Conservation (phyloP, 2,797 vertebrate species). For the Eleutherodactylus coqui region DNA sequence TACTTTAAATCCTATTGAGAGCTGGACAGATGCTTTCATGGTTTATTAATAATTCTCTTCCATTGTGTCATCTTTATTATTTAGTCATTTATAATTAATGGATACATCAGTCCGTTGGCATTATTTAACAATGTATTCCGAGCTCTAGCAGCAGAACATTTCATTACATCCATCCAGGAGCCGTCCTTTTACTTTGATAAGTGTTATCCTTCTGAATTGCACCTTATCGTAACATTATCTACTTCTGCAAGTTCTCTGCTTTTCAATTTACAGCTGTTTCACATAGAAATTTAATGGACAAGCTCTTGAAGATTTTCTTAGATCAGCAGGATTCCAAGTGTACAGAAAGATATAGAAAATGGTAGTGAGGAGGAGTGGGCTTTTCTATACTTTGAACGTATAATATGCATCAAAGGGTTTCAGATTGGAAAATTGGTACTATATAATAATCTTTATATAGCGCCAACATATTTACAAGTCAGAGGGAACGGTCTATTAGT, state of each 20-base stretch:
- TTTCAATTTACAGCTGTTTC: conserved; percentile 29
- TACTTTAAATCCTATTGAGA: too few species aligned
- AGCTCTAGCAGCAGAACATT: background rate
- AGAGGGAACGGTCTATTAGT: too few species aligned
- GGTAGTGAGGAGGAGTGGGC: background rate
- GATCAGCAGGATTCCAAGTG: conserved; percentile 29
- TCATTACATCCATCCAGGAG: background rate
- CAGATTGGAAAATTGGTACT: background rate
- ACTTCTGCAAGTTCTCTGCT: background rate
- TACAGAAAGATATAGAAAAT: background rate
- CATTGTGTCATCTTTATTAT: too few species aligned
- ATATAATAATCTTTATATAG: too few species aligned
- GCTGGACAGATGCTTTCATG: too few species aligned
- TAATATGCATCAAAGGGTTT: background rate
- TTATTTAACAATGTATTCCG: background rate
- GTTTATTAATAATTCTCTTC: too few species aligned
- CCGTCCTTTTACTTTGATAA: background rate
- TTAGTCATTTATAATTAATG: background rate
- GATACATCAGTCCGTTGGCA: background rate
- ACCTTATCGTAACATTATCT: background rate
- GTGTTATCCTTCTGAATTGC: background rate
- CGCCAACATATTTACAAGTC: too few species aligned
- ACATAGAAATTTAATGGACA: background rate
- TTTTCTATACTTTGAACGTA: background rate
- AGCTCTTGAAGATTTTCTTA: conserved; percentile 21